Conservation (phyloP, 2,797 vertebrate genomes). For the Ctenosaura bakeri region DNA sequence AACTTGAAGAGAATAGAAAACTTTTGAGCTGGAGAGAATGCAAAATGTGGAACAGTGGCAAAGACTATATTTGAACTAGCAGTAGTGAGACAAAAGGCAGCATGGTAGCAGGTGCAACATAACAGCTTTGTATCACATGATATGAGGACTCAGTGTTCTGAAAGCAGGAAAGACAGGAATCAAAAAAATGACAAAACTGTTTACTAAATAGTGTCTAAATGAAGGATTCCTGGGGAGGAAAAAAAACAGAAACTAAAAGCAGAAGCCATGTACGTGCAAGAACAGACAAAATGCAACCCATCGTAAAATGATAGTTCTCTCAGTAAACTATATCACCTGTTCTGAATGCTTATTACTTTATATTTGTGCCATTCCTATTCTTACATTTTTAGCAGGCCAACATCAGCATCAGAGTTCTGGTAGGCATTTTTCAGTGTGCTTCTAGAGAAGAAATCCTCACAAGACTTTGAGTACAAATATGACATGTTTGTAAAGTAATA, state of each 20-base stretch:
- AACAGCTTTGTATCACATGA: neutral
- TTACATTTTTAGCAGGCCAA: constrained; percentile 48
- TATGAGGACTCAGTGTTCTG: neutral
- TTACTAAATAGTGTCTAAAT: neutral
- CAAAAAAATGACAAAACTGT: neutral
- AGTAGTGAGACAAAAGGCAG: neutral
- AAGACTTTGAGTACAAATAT: constrained; percentile 51
- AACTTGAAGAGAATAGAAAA: neutral
- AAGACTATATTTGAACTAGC: neutral
- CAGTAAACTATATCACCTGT: constrained; percentile 42
- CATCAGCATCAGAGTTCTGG: constrained; percentile 33
- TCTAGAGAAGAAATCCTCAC: constrained; percentile 23
- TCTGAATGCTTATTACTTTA: constrained; percentile 40
- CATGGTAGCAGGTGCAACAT: neutral
- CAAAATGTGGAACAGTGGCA: neutral
- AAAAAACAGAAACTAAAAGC: neutral
- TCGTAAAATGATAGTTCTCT: neutral
- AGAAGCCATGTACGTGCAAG: constrained; percentile 5
- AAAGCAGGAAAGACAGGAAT: neutral
- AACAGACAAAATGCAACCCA: neutral
- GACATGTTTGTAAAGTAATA: constrained; percentile 57
- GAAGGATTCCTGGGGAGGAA: neutral
- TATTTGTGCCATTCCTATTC: constrained; percentile 32
- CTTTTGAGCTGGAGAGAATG: neutral
- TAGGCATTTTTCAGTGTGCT: constrained; percentile 24